Evolutionary conservation across 1,140 invertebrate species (phyloP).

Genomic region (Drosophila erecta): DNA sequence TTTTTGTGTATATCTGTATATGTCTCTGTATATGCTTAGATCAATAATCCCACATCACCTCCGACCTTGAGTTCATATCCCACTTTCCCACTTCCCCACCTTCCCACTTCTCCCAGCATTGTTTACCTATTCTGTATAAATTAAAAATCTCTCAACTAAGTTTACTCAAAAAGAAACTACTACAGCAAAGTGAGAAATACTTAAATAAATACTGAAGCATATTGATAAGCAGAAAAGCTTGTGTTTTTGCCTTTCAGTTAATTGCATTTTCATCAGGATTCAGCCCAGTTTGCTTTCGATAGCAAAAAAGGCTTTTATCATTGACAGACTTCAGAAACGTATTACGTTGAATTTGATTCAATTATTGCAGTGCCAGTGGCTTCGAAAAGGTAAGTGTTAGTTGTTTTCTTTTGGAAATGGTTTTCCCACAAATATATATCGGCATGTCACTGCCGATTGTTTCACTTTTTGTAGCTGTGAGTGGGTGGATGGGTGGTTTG

Average conservation of each 20-base stretch:
- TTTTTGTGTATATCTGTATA: conserved; percentile 1
- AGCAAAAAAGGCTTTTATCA: conserved; percentile 1
- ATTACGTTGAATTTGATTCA: conserved; percentile 28
- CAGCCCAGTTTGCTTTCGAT: conserved; percentile 12
- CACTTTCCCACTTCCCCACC: background rate
- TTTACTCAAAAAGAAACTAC: conserved; percentile 36
- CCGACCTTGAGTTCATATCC: conserved; percentile 28
- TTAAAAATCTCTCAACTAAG: conserved; percentile 48
- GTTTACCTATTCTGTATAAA: conserved; percentile 51
- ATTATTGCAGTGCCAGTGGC: conserved; percentile 16
- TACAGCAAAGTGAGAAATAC: conserved; percentile 65
- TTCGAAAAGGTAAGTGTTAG: conserved; percentile 39
- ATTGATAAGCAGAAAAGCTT: conserved; percentile 64
- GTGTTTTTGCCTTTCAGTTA: conserved; percentile 37
- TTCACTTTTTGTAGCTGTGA: background rate
- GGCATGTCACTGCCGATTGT: conserved; percentile 29
- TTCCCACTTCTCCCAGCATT: background rate
- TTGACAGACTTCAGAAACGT: conserved; percentile 8
- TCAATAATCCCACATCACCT: conserved; percentile 28
- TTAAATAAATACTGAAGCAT: conserved; percentile 79
- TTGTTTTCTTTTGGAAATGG: conserved; percentile 24
- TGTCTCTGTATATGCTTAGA: conserved; percentile 29
- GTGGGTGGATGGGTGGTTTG: background rate
- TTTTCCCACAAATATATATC: conserved; percentile 24
- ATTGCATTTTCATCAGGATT: conserved; percentile 35